phyloP scores from a whole-genome alignment of 2,113 vertebrate species.

The Apistogramma diplotaenia region DNA sequence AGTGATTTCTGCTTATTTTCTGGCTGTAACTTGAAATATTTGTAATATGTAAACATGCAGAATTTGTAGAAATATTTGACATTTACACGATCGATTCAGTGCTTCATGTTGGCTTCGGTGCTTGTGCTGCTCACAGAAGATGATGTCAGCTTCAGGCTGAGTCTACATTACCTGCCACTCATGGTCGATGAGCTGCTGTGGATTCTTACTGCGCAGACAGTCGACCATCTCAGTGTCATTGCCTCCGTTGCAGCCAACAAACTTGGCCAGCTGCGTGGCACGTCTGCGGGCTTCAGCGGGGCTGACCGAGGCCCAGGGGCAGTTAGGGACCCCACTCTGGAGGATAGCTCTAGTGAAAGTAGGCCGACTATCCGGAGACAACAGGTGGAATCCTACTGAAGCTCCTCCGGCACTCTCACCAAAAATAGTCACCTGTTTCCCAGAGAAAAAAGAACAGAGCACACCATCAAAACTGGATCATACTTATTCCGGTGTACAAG shows the following conservation, averaged over 20 bases:
- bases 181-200: conserved; percentile 83
- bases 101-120: too few relatives aligned
- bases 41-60: background rate
- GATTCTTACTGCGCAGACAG: conserved; percentile 79
- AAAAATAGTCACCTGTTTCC: conserved; percentile 83
- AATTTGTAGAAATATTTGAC: too few relatives aligned
- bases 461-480: background rate
- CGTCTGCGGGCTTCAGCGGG: conserved; percentile 82
- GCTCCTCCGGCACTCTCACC: conserved; percentile 90
- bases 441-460: background rate
- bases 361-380: conserved; percentile 82
- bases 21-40: too few relatives aligned
- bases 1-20: too few relatives aligned
- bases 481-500: accelerated
- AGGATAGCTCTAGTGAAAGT: conserved; percentile 86
- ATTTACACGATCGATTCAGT: too few relatives aligned
- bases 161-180: conserved; percentile 81
- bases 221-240: conserved; percentile 85
- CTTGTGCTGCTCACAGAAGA: too few relatives aligned
- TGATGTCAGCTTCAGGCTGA: background rate
- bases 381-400: conserved; percentile 85
- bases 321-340: conserved; percentile 87
- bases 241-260: conserved; percentile 80
- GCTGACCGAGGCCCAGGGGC: conserved; percentile 86
- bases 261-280: conserved; percentile 77